These are phyloP conservation scores for Hephaestus fuliginosus DNA, from an alignment of 2,797 vertebrate genomes.

Conservation along the genomic window DNA sequence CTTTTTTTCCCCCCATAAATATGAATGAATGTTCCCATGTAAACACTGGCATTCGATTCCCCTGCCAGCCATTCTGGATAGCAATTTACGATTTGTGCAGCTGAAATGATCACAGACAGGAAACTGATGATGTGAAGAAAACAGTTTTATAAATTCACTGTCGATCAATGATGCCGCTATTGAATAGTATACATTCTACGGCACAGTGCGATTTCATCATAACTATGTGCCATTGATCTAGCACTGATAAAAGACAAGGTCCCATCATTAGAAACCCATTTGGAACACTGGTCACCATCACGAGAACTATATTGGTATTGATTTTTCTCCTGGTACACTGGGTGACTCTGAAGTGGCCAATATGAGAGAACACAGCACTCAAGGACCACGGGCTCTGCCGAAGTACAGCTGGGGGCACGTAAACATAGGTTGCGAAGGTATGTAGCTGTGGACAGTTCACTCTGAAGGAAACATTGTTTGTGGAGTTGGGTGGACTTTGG, in stretches of 20 bases:
- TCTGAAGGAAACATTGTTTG: constrained; percentile 23
- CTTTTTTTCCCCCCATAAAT: constrained; percentile 32
- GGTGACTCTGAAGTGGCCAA: constrained; percentile 40
- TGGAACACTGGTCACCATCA: constrained; percentile 65
- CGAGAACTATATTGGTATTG: constrained; percentile 62
- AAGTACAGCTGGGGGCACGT: not conserved
- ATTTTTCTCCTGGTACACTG: constrained; percentile 49
- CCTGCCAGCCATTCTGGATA: not conserved
- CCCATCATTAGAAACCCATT: constrained; percentile 55
- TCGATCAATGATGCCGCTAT: constrained; percentile 32
- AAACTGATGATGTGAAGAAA: constrained; percentile 38
- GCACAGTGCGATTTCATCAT: constrained; percentile 34
- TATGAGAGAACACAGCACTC: constrained; percentile 25
- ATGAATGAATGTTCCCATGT: constrained; percentile 28
- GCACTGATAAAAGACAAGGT: constrained; percentile 56
- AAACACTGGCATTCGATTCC: constrained; percentile 18
- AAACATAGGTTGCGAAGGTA: constrained; percentile 7
- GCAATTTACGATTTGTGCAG: not conserved
- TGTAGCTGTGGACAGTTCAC: not conserved
- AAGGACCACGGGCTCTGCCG: constrained; percentile 10
- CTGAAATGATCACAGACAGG: constrained; percentile 27
- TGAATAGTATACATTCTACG: constrained; percentile 33
- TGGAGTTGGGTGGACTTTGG: constrained; percentile 5
- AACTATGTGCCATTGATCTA: constrained; percentile 61
- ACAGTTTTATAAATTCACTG: constrained; percentile 21